Base-by-base conservation (phyloP, 92 coral and sea anemone species). In the Palythoa grandis region DNA sequence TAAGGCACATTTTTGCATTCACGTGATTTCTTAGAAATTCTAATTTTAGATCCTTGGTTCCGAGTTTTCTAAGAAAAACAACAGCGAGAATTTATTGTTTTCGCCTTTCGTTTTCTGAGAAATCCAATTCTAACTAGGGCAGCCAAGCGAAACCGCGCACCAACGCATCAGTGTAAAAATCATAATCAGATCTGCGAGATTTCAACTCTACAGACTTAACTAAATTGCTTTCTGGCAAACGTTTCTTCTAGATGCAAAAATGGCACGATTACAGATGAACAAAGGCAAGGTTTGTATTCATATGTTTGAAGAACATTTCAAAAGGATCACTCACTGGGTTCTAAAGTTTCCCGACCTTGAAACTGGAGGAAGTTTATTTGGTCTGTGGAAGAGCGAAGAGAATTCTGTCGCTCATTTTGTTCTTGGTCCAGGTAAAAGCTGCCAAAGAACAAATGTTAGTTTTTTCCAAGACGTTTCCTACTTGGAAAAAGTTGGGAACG, bases 291-390 rank as follows among this genome's bases (percentile, higher is more conserved):
- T 93, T 43, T 63, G 48, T 14, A 40, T 92, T 14, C 72, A 78
- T 75, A 87, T 95, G 86, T 95, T 91, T 60, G 22, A 86, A 75
- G 87, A 94, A 43, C 98, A 95, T 66, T 10, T 3, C 2, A 47
- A 82, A 6, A 83, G 74, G 83, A 90, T 95, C 56, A 16, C 11
- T 67, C 20, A 82, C 0, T 93, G 93, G 92, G 98, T 94, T 74
- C 88, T 89, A 10, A 82, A 71, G 20, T 89, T 89, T 60, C 96
- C 94, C 4, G 52, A 91, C 58, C 39, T 80, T 8, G 98, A 95
- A 74, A 95, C 98, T 2, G 98, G 98, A 37, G 98, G 98, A 16
- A 93, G 92, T 56, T 57, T 95, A 83, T 95, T 95, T 78, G 98
- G 97, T 47, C 72, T 95, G 87, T 93, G 96, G 96, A 86, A 70